Conservation (phyloP, 2,888 invertebrate species). For the Cataglyphis rosenhaueri region DNA sequence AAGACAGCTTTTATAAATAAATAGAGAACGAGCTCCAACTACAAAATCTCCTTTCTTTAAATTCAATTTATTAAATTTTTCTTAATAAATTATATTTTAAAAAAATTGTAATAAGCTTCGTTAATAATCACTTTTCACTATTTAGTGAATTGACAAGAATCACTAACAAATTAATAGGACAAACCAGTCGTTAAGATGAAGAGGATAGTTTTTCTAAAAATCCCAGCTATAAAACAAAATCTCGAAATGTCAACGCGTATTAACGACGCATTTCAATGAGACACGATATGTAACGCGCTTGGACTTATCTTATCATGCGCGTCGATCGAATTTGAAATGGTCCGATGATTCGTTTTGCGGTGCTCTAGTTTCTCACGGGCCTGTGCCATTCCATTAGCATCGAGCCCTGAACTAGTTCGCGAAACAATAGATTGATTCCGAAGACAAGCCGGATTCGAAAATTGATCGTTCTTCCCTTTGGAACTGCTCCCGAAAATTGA, state of each 20-base stretch:
- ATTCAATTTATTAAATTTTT: slow-evolving; percentile 8
- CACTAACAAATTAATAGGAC: not conserved
- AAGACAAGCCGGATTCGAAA: slow-evolving; percentile 58
- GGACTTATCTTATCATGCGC: not conserved
- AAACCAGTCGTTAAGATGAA: not conserved
- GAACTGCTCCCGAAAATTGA: not conserved
- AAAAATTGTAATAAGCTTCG: not conserved
- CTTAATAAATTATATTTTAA: not conserved
- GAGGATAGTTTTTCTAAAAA: not conserved
- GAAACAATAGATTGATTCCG: slow-evolving; percentile 59
- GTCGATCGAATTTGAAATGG: slow-evolving; percentile 21
- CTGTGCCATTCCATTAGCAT: slow-evolving; percentile 36
- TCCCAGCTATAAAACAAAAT: not conserved
- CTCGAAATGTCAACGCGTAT: not conserved
- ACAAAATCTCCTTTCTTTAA: slow-evolving; percentile 14
- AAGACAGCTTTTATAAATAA: slow-evolving; percentile 9
- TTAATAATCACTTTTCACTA: not conserved
- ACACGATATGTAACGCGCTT: not conserved
- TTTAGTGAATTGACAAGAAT: not conserved
- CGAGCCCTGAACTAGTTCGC: slow-evolving; percentile 58
- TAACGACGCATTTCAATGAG: not conserved
- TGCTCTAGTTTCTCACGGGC: not conserved
- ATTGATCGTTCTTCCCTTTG: slow-evolving; percentile 42
- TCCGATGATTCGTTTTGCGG: slow-evolving; percentile 10
- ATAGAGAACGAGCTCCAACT: not conserved